A percentile compares a stretch with the other conserved stretches of the same genome.
Conservation (phyloP, 2,113 vertebrate genomes). For the Stigmatopora nigra region DNA sequence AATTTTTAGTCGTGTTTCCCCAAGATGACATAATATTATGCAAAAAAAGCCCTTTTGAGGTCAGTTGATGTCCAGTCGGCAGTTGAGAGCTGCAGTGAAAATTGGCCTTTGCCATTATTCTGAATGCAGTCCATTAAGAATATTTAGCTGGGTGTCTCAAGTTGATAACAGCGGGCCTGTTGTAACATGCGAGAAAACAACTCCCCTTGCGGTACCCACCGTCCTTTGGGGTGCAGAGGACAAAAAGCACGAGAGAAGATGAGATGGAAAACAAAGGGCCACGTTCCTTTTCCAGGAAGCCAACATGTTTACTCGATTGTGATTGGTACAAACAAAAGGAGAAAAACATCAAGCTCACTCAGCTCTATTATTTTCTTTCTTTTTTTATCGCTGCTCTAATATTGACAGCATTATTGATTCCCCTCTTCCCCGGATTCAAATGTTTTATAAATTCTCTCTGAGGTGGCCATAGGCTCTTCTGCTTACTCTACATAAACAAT, state of each 20-base stretch:
- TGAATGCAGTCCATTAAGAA: slow-evolving; percentile 45
- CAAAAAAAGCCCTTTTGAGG: too few species aligned
- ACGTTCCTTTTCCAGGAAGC: slow-evolving; percentile 34
- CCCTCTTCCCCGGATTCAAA: not conserved
- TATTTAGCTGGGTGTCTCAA: slow-evolving; percentile 42
- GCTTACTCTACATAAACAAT: slow-evolving; percentile 1
- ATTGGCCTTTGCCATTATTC: slow-evolving; percentile 1
- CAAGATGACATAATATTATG: too few species aligned
- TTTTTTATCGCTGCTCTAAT: slow-evolving; percentile 9
- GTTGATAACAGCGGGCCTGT: slow-evolving; percentile 40
- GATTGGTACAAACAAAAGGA: slow-evolving; percentile 35
- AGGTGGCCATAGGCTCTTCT: not conserved
- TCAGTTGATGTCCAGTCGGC: not conserved
- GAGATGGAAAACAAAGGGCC: slow-evolving; percentile 43
- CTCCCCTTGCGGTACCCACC: slow-evolving; percentile 35
- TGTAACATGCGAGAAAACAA: slow-evolving; percentile 41
- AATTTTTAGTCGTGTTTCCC: too few species aligned
- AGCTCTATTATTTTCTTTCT: slow-evolving; percentile 14
- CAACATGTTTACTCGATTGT: slow-evolving; percentile 61
- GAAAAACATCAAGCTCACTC: slow-evolving; percentile 33
- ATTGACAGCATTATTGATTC: not conserved
- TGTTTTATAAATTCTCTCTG: not conserved
- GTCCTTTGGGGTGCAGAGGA: slow-evolving; percentile 31
- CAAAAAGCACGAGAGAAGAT: slow-evolving; percentile 22
- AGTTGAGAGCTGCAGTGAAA: not conserved